Evolutionary conservation across 2,888 invertebrate genomes (phyloP).

Genomic region (Torymus tubicola): DNA sequence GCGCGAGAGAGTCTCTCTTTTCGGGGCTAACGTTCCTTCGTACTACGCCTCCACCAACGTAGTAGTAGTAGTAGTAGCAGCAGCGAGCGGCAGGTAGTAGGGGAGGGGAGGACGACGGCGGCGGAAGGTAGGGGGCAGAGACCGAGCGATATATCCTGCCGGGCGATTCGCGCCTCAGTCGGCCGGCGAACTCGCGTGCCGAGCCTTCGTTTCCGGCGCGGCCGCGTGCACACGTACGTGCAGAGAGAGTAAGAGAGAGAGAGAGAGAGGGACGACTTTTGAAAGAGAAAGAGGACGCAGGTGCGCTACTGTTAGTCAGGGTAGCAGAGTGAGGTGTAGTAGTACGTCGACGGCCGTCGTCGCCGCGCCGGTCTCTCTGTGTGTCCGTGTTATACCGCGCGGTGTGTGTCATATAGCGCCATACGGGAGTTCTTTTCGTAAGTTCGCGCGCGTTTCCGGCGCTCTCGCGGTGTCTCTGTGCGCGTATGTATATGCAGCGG

Average conservation of each 20-base stretch:
- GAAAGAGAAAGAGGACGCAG: not conserved
- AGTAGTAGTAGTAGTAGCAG: slow-evolving; percentile 11
- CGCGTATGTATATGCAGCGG: no score
- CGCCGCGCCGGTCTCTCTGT: no score
- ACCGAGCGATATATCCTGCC: slow-evolving; percentile 57
- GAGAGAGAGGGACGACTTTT: not conserved
- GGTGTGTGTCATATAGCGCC: no score
- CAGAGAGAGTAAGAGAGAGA: not conserved
- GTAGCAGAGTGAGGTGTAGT: not conserved
- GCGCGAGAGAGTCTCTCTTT: not conserved
- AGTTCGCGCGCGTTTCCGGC: not conserved
- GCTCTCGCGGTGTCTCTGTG: not conserved
- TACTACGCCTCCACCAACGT: slow-evolving; percentile 5
- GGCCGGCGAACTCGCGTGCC: slow-evolving; percentile 76
- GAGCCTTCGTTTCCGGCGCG: slow-evolving; percentile 67
- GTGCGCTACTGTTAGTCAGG: not conserved
- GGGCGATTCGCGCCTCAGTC: slow-evolving; percentile 73
- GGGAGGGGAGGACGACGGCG: not conserved
- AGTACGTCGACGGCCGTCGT: no score
- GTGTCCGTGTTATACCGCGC: no score
- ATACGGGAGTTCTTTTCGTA: not conserved
- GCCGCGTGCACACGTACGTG: slow-evolving; percentile 3
- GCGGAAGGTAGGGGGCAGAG: slow-evolving; percentile 1
- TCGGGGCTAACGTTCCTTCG: slow-evolving; percentile 44
- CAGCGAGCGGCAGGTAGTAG: not conserved